A percentile compares a stretch with the other conserved stretches of the same genome.
phyloP scores from a whole-genome alignment of 2,797 vertebrate species.

The Ara ararauna region DNA sequence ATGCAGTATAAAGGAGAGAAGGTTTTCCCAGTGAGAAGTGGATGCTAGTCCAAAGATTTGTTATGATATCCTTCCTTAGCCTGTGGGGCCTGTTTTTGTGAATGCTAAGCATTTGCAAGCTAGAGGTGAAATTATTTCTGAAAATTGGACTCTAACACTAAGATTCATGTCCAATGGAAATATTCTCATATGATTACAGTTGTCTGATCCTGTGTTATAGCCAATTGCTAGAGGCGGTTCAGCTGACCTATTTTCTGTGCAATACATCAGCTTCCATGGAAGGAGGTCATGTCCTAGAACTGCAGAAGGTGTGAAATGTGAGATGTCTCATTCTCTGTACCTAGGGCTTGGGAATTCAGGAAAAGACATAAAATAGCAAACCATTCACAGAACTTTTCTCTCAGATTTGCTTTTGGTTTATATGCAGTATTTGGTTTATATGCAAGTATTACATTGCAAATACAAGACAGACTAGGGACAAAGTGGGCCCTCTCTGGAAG shows the following conservation, averaged over 20 bases:
- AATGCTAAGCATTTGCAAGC: neutral
- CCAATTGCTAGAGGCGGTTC: neutral
- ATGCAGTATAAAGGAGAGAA: neutral
- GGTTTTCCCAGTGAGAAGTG: neutral
- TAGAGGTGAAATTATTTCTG: neutral
- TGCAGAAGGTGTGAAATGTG: neutral
- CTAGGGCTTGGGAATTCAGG: neutral
- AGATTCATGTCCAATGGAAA: neutral
- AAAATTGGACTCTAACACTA: neutral
- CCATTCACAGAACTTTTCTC: neutral
- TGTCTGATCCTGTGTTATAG: neutral
- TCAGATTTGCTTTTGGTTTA: neutral
- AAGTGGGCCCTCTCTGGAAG: no score
- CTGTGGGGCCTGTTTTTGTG: neutral
- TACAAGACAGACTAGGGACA: no score
- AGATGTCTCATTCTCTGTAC: neutral
- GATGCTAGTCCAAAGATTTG: neutral
- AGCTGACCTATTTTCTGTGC: neutral
- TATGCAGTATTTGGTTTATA: neutral
- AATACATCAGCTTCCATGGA: neutral
- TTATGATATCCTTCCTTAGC: neutral
- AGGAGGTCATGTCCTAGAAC: neutral
- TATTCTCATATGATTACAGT: neutral
- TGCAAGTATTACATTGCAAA: neutral
- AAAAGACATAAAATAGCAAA: neutral